A percentile compares a stretch with the other conserved stretches of the same genome.
Evolutionary conservation across 2,888 invertebrate species (phyloP).

Genomic region (Rhabditoides inermis): DNA sequence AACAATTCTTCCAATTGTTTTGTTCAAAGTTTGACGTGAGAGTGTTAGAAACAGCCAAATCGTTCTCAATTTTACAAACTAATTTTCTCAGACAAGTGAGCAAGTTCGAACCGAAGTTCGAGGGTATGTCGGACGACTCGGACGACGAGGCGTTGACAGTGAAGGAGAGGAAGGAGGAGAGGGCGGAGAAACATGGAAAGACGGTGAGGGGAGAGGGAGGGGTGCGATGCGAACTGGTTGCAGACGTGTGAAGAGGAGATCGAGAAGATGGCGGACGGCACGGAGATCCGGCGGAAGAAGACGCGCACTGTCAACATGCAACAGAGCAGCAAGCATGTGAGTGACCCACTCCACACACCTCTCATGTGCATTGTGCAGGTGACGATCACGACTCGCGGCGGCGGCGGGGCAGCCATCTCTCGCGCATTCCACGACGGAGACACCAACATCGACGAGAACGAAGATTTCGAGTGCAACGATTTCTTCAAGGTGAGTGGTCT

Average conservation of each 20-base stretch:
- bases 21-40: no score
- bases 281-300: conserved; percentile 39
- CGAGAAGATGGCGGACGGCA: conserved; percentile 39
- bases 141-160: conserved; percentile 43
- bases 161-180: conserved; percentile 41
- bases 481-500: no score
- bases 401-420: conserved; percentile 29
- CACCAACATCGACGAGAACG: conserved; percentile 32
- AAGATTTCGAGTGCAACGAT: conserved; percentile 33
- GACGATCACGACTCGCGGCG: conserved; percentile 37
- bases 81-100: conserved; percentile 38
- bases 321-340: conserved; percentile 39
- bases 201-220: conserved; percentile 26
- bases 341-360: neutral
- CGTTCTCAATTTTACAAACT: neutral
- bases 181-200: conserved; percentile 44
- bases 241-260: conserved; percentile 45
- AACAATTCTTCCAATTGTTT: no score
- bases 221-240: conserved; percentile 5
- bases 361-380: conserved; percentile 11
- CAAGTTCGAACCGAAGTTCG: conserved; percentile 38
- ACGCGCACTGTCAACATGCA: conserved; percentile 41
- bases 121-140: conserved; percentile 35
- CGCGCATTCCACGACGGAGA: conserved; percentile 31
- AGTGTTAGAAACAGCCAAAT: no score